Evolutionary conservation across 1,140 invertebrate species (phyloP).

Genomic region (Prorops nasuta): DNA sequence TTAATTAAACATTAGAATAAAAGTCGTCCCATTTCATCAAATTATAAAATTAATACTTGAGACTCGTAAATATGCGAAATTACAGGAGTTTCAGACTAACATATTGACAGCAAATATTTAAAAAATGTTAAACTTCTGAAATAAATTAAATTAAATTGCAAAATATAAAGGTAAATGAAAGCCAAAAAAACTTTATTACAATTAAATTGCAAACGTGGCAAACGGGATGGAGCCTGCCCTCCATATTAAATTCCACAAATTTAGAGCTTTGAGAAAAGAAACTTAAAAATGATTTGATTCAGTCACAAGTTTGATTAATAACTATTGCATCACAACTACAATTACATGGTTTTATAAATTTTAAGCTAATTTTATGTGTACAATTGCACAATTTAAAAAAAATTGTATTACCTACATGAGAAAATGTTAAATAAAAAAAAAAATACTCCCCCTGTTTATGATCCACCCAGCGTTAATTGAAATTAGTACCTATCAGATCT

Average conservation of each 20-base stretch:
- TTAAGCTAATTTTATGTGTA: slow-evolving; percentile 8
- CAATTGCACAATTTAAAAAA: slow-evolving; percentile 17
- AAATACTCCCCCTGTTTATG: slow-evolving; percentile 25
- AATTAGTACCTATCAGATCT: slow-evolving; percentile 37
- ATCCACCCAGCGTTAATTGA: slow-evolving; percentile 33
- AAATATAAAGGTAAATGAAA: not conserved
- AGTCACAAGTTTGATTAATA: slow-evolving; percentile 8
- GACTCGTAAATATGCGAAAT: too few species aligned
- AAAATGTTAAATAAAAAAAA: slow-evolving; percentile 22
- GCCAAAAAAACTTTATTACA: not conserved
- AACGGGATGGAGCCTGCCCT: too few species aligned
- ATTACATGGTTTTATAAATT: slow-evolving; percentile 14
- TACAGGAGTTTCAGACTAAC: slow-evolving; percentile 1
- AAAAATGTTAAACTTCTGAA: not conserved
- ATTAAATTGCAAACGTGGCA: not conserved
- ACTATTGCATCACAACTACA: slow-evolving; percentile 5
- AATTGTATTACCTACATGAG: slow-evolving; percentile 15
- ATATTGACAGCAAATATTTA: not conserved
- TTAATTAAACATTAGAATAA: not conserved
- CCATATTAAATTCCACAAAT: not conserved
- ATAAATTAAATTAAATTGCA: slow-evolving; percentile 4
- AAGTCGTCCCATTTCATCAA: too few species aligned
- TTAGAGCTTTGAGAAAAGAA: slow-evolving; percentile 10
- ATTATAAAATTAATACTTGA: too few species aligned
- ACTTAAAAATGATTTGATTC: slow-evolving; percentile 2